These are phyloP conservation scores for Sesamia nonagrioides DNA, from an alignment of 1,140 invertebrate species.

Conservation along the genomic window DNA sequence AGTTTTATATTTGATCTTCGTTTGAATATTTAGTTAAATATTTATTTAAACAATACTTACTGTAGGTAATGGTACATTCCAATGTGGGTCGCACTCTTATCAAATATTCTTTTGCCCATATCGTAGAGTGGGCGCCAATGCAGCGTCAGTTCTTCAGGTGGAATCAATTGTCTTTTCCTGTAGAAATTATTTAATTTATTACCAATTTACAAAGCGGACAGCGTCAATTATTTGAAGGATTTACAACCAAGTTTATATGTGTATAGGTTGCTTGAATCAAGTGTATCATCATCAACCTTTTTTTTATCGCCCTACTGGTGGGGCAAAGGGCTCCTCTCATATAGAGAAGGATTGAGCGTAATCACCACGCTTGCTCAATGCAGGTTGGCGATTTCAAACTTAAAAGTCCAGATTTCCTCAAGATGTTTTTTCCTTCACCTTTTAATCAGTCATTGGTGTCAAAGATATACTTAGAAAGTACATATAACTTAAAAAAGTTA, in stretches of 20 bases:
- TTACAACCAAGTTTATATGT: conserved; percentile 9
- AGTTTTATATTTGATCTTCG: background rate
- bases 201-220: conserved; percentile 2
- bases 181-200: conserved; percentile 29
- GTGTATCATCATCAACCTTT: no score
- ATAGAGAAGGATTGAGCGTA: no score
- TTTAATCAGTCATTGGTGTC: no score
- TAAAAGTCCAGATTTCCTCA: no score
- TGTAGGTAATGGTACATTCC: conserved; percentile 90
- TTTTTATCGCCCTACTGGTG: no score
- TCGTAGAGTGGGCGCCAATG: conserved; percentile 96
- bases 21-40: background rate
- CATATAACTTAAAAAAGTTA: no score
- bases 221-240: conserved; percentile 25
- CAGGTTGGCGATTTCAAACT: no score
- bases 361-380: no score
- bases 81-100: conserved; percentile 70
- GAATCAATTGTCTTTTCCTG: conserved; percentile 93
- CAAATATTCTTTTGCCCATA: conserved; percentile 87
- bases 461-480: no score
- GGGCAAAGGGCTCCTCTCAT: no score
- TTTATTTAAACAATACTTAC: conserved; percentile 81
- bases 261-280: conserved; percentile 9
- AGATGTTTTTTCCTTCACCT: no score
- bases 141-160: conserved; percentile 93